Percentiles rank a stretch among this genome's conserved stretches.
phyloP scores from a whole-genome alignment of 2,113 vertebrate genomes.

The Crotalus helleri region DNA sequence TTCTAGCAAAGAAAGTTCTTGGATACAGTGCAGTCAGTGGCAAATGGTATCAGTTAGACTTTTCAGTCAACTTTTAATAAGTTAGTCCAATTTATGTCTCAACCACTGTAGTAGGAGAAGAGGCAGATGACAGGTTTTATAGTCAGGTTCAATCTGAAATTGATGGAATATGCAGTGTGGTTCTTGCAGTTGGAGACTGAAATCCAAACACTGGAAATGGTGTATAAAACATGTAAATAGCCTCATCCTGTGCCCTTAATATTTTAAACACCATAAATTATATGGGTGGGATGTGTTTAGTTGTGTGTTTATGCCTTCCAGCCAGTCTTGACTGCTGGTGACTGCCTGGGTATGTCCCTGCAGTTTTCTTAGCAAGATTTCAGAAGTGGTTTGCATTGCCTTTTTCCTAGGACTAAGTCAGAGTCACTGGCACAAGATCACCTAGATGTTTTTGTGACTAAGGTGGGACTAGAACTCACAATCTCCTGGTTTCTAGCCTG shows the following conservation, averaged over 20 bases:
- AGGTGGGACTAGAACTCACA: neutral
- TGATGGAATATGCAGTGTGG: neutral
- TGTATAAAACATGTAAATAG: neutral
- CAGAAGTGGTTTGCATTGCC: neutral
- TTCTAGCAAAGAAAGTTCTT: neutral
- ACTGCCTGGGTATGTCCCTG: neutral
- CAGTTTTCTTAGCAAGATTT: neutral
- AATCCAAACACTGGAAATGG: neutral
- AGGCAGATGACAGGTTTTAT: neutral
- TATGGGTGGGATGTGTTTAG: too few relatives aligned
- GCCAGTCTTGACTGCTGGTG: neutral
- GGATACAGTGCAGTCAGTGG: neutral
- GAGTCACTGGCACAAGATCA: neutral
- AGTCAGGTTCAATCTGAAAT: neutral
- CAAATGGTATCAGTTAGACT: neutral
- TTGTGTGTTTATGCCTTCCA: neutral
- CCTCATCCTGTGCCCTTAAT: neutral
- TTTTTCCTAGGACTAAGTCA: neutral
- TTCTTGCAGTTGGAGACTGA: neutral
- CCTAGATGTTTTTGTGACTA: neutral
- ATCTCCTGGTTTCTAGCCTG: neutral
- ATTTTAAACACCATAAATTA: neutral
- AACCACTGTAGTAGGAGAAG: neutral
- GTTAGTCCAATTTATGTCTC: neutral
- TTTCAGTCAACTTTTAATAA: neutral